Percentiles rank a stretch among this genome's conserved stretches.
phyloP scores from a whole-genome alignment of 53 echinoderm and acorn worm species.

The Patiria pectinifera region DNA sequence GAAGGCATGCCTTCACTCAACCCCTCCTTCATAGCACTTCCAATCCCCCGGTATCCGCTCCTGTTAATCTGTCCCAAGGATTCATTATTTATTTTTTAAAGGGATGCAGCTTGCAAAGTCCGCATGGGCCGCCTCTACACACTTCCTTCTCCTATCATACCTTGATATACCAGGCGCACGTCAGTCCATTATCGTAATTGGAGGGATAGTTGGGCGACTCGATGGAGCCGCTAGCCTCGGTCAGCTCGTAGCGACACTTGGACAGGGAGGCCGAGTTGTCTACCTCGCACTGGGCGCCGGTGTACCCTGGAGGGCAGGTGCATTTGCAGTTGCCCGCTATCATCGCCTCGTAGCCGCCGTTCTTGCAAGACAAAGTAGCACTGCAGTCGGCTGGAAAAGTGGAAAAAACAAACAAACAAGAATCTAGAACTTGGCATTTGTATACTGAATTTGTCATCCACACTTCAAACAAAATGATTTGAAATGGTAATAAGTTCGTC shows the following conservation, averaged over 20 bases:
- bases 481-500: no score
- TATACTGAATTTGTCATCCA: no score
- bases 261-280: constrained; percentile 19
- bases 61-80: no score
- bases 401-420: background rate
- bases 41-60: no score
- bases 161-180: constrained; percentile 67
- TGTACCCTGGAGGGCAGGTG: constrained; percentile 41
- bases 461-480: no score
- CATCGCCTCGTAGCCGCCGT: constrained; percentile 60
- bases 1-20: no score
- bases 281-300: constrained; percentile 48
- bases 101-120: no score
- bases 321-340: constrained; percentile 44
- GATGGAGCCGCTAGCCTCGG: constrained; percentile 57
- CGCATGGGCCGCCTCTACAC: no score
- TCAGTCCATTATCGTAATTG: constrained; percentile 61
- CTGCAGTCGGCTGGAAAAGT: constrained; percentile 38
- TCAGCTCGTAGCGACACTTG: constrained; percentile 56
- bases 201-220: constrained; percentile 72
- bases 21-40: no score
- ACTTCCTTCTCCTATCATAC: background rate
- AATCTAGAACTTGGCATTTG: no score
- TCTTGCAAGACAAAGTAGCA: constrained; percentile 22
- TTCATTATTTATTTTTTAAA: no score